These are phyloP conservation scores for Periophthalmodon schlosseri DNA, from an alignment of 2,113 vertebrate genomes.

Conservation along the genomic window DNA sequence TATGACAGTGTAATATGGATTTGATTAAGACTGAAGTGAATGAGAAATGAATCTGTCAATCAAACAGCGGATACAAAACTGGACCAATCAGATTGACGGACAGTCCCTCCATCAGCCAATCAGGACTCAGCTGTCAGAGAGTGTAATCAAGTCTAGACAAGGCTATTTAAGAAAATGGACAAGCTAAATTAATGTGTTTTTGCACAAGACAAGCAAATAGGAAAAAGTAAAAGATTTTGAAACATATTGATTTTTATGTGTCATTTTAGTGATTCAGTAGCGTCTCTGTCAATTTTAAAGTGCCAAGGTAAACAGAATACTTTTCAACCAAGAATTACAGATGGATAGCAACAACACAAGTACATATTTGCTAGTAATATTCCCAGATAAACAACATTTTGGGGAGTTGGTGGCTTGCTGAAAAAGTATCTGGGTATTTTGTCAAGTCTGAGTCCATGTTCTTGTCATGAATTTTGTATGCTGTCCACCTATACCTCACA, in stretches of 20 bases:
- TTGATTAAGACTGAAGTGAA: constrained; percentile 9
- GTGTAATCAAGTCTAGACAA: background rate
- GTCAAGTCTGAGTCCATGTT: no score
- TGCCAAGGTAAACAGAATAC: background rate
- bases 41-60: constrained; percentile 21
- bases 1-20: constrained; percentile 6
- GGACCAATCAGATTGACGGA: background rate
- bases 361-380: background rate
- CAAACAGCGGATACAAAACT: background rate
- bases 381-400: no score
- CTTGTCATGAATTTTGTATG: no score
- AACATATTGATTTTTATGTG: background rate
- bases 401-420: no score
- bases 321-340: background rate
- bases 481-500: no score
- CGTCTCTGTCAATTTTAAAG: background rate
- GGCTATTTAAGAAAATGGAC: background rate
- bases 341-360: background rate
- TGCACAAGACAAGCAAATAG: background rate
- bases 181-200: background rate
- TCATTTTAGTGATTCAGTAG: background rate
- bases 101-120: background rate
- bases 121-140: background rate
- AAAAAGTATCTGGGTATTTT: no score
- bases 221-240: background rate